Evolutionary conservation across 2,113 vertebrate genomes (phyloP), one percentile per base, ranked within the genome.

Genomic region (Echinops telfairi): DNA sequence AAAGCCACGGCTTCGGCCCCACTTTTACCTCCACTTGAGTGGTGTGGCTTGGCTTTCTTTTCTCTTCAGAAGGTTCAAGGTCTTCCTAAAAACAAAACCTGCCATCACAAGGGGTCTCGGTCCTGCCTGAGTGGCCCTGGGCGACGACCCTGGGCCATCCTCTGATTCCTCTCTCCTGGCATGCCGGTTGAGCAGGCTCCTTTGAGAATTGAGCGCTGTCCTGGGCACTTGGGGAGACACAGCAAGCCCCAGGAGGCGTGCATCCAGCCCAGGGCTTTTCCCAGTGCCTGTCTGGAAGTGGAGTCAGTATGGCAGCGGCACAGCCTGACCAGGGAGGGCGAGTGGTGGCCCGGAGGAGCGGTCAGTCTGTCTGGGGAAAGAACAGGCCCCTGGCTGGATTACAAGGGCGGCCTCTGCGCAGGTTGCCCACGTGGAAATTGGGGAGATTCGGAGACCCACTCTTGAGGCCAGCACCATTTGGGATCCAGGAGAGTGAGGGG

Each of bases 311-410:
- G 33, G 79, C 38, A 73, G 60, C 47, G 43, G 33, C 47, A 64
- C 9, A 20, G 33, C 78, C 31, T 73, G n/a, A 90, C 79, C 22
- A 22, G 12, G 71, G 68, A 68, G 58, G 47, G 33, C 62, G 27
- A n/a, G 77, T 8, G 58, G 75, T 58, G 64, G 43, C 9, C 9
- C 29, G 47, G 78, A 14, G 57, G 38, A 6, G 31, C 29, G 33
- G 47, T 53, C 88, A 79, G 89, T 83, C 68, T 82, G 47, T 31
- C 8, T 88, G 25, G 60, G 76, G 36, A 87, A 36, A 57, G 93
- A 86, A 66, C 88, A 23, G n/a, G 23, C 83, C 75, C 68, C 17
- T 62, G 22, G 57, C 60, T 25, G 29, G 86, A 70, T 38, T 3
- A 40, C 11, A 27, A 53, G 58, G 38, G 60, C 53, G 12, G 23